Evolutionary conservation across 2,797 vertebrate genomes (phyloP).

Genomic region (Epinephelus coioides): DNA sequence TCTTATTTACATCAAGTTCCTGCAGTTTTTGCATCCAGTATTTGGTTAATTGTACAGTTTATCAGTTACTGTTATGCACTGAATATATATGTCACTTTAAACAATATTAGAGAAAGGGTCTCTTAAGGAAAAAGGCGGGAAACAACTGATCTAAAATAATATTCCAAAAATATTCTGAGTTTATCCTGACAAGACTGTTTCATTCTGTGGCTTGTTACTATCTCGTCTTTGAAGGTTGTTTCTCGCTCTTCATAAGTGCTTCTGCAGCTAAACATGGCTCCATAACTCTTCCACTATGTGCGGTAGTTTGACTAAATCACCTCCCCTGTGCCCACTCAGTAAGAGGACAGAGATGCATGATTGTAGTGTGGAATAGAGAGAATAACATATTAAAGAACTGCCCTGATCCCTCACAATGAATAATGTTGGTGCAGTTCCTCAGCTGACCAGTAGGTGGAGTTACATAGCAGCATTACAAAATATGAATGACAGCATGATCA

Average conservation of each 20-base stretch:
- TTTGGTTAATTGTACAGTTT: too few relatives aligned
- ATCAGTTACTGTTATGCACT: too few relatives aligned
- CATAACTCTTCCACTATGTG: neutral
- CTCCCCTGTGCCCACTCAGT: neutral
- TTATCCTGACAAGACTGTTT: neutral
- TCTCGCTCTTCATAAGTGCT: neutral
- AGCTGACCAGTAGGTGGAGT: slow-evolving; percentile 66
- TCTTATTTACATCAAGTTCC: too few relatives aligned
- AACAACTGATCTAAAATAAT: too few relatives aligned
- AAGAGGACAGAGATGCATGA: neutral
- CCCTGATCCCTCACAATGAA: slow-evolving; percentile 1
- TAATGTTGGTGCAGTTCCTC: slow-evolving; percentile 29
- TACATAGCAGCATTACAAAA: slow-evolving; percentile 27
- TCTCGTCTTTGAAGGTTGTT: neutral
- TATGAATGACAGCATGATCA: neutral
- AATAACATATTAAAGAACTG: slow-evolving; percentile 9
- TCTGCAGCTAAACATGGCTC: neutral
- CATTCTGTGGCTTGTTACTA: neutral
- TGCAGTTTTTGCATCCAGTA: too few relatives aligned
- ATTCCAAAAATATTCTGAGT: neutral
- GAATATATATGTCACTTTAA: too few relatives aligned
- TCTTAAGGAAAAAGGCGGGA: too few relatives aligned
- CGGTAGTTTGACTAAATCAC: slow-evolving; percentile 7
- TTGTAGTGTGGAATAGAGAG: neutral
- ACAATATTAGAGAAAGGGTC: too few relatives aligned